phyloP scores from a whole-genome alignment of 2,113 vertebrate genomes.

The Hemiprocne comata region DNA sequence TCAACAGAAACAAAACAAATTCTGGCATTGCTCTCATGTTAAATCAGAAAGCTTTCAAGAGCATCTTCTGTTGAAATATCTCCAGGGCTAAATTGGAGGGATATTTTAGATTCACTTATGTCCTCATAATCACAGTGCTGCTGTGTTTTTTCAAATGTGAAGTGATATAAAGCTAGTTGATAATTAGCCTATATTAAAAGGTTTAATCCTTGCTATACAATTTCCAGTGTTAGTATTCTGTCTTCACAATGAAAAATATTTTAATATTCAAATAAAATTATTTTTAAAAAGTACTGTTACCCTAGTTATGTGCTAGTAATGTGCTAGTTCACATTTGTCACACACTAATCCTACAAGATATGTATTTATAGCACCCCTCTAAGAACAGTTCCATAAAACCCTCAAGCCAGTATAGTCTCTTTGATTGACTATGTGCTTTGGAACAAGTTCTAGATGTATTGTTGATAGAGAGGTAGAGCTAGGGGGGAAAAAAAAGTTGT shows the following conservation, averaged over 20 bases:
- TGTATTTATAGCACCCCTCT: not conserved
- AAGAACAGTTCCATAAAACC: not conserved
- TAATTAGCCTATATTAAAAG: not conserved
- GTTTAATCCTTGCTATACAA: not conserved
- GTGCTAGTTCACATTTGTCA: not conserved
- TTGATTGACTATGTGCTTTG: not conserved
- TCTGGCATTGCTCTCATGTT: constrained; percentile 13
- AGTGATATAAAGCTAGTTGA: not conserved
- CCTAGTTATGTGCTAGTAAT: too few relatives aligned
- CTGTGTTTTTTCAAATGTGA: not conserved
- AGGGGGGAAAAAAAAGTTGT: not conserved
- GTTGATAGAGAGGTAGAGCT: not conserved
- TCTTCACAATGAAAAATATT: not conserved
- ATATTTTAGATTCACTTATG: not conserved
- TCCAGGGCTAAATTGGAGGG: not conserved
- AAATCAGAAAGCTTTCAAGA: constrained; percentile 16
- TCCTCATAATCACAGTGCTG: not conserved
- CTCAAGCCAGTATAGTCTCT: not conserved
- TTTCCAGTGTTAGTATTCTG: not conserved
- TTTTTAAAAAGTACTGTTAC: not conserved
- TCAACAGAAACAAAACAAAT: not conserved
- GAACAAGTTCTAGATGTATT: not conserved
- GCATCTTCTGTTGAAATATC: not conserved
- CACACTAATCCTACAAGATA: not conserved
- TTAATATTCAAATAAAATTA: not conserved